A percentile compares a stretch with the other conserved stretches of the same genome.
Conservation (phyloP, 2,797 vertebrate genomes). For the Poliocrania exsul region DNA sequence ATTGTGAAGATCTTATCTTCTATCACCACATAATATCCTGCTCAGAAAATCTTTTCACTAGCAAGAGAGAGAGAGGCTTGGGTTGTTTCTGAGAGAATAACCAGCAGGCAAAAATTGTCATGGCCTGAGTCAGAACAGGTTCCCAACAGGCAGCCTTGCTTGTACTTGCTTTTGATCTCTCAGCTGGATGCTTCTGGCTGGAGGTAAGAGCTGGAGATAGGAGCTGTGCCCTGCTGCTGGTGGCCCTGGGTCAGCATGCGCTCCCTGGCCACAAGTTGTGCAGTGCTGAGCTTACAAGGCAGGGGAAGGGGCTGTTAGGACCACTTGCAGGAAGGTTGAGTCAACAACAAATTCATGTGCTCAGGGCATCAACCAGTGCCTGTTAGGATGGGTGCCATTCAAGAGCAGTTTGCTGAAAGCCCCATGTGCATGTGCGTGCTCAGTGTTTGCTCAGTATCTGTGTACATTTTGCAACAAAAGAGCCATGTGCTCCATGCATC, state of each 20-base stretch:
- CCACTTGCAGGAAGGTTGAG: background rate
- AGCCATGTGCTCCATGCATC: background rate
- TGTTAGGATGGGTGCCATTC: background rate
- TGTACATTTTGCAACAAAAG: background rate
- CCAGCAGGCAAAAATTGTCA: constrained; percentile 14
- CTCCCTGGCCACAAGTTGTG: background rate
- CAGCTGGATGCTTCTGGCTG: background rate
- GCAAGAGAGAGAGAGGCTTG: background rate
- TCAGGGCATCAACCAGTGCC: background rate
- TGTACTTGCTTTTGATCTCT: constrained; percentile 46
- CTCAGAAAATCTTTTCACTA: constrained; percentile 41
- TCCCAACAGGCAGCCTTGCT: constrained; percentile 36
- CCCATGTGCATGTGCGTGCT: fast-evolving
- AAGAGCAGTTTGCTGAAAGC: background rate
- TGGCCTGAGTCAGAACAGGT: constrained; percentile 16
- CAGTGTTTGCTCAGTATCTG: background rate
- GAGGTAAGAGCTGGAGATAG: background rate
- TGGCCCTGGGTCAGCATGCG: background rate
- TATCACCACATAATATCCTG: background rate
- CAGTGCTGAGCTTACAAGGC: background rate
- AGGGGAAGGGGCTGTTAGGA: background rate
- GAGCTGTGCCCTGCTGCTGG: background rate
- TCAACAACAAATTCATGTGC: background rate
- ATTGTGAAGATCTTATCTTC: constrained; percentile 34
- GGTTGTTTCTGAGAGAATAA: background rate